Conservation (phyloP, 2,113 vertebrate genomes). For the Manacus vitellinus region DNA sequence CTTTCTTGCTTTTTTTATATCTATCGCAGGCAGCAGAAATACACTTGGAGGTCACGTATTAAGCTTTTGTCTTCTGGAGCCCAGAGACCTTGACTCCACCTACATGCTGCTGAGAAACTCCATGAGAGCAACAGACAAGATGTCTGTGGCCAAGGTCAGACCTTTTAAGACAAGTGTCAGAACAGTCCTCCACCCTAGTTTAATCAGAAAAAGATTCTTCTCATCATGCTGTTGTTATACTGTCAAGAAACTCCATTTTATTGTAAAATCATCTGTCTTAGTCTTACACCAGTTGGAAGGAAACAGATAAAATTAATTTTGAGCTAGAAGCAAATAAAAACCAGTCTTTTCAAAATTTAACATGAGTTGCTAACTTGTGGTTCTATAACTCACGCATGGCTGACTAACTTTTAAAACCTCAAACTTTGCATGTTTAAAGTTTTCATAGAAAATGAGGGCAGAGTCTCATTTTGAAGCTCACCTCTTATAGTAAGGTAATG, state of each 20-base stretch:
- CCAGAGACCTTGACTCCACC: background rate
- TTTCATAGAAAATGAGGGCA: conserved; percentile 37
- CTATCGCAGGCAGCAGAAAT: background rate
- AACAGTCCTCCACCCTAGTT: background rate
- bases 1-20: background rate
- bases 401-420: conserved; percentile 17
- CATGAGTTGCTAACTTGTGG: background rate
- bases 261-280: background rate
- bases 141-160: background rate
- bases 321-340: background rate
- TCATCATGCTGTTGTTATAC: background rate
- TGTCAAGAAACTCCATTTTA: background rate
- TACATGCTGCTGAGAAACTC: background rate
- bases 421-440: conserved; percentile 14
- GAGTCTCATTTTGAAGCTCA: conserved; percentile 16
- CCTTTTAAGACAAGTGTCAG: background rate
- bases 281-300: background rate
- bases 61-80: background rate
- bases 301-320: background rate
- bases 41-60: background rate
- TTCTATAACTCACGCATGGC: background rate
- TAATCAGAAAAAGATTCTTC: background rate
- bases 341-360: conserved; percentile 15
- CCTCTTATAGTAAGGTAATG: background rate
- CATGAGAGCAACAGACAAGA: background rate